phyloP scores from a whole-genome alignment of 2,113 vertebrate genomes.

The Pardalotus punctatus region DNA sequence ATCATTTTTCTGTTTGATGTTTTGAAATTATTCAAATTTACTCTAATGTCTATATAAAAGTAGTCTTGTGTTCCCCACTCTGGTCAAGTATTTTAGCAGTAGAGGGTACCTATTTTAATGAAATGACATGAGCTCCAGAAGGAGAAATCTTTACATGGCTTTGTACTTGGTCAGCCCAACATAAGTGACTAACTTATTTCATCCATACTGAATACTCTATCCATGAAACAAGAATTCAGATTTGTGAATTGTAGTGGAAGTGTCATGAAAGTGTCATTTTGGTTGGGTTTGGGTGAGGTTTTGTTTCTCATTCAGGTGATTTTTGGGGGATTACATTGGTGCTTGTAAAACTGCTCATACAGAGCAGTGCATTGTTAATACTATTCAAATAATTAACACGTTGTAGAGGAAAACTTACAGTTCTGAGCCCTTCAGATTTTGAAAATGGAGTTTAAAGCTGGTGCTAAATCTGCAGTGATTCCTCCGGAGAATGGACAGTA shows the following conservation, averaged over 20 bases:
- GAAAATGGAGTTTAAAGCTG: not conserved
- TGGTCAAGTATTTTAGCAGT: not conserved
- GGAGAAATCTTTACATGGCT: not conserved
- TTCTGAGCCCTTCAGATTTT: not conserved
- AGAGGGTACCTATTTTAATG: not conserved
- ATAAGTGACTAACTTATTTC: not conserved
- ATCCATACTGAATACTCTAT: not conserved
- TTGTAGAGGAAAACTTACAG: not conserved
- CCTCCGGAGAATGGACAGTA: not conserved
- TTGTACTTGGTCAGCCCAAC: not conserved
- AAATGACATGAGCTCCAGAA: not conserved
- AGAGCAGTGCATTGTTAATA: not conserved
- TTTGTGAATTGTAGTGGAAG: not conserved
- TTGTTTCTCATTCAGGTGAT: not conserved
- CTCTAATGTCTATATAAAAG: not conserved
- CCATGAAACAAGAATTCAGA: not conserved
- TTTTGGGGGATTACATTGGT: not conserved
- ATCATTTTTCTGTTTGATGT: constrained; percentile 7
- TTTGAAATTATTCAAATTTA: not conserved
- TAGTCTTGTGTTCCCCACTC: not conserved
- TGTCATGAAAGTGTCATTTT: not conserved
- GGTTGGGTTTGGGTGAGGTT: not conserved
- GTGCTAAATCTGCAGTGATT: not conserved
- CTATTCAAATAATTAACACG: not conserved
- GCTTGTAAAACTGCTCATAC: not conserved